Base-by-base conservation (phyloP, 2,113 vertebrate genomes). In the human region DNA sequence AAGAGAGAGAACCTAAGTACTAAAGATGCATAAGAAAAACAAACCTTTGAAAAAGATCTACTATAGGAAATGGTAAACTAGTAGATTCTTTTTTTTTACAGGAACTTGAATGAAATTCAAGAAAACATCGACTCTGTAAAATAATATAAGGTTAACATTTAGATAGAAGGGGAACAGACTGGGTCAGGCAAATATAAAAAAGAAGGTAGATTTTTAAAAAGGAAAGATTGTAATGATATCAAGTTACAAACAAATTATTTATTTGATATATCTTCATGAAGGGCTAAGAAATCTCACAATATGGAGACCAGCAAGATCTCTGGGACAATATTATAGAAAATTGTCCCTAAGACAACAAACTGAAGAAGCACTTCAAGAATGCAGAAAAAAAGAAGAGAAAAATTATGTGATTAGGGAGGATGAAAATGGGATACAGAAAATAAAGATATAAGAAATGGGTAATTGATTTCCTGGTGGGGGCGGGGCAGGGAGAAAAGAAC, bases 91-190 rank as follows among this genome's bases (percentile, higher is more conserved):
- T 92, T 78, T 92, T 78, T 92, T 84, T 23, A 38, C 1, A 84
- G n/a, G 9, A 82, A 95, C 1, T 30, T 80, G 3, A 83, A 16
- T 79, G 22, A 81, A 72, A 94, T 40, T 90, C 48, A 95, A 80
- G 40, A 89, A 97, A 93, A 75, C 10, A 80, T 43, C 11, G 50
- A 57, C 27, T 92, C n/a, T 30, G 38, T 83, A 72, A 97, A 93
- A 76, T 43, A 81, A 68, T 75, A 55, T 66, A 86, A 85, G 48
- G 55, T 57, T 80, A 80, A 84, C 7, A 45, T 87, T 88, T 96
- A 94, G 9, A 43, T 68, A 32, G 11, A 79, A 90, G 40, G 27
- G 17, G 11, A 83, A 95, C 38, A 70, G 48, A 68, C 23, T 75
- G 27, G 25, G 68, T 89, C 30, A 45, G 43, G 25, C 6, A 66